phyloP scores from a whole-genome alignment of 2,888 invertebrate genomes.

The Nephrotoma guestfalica region DNA sequence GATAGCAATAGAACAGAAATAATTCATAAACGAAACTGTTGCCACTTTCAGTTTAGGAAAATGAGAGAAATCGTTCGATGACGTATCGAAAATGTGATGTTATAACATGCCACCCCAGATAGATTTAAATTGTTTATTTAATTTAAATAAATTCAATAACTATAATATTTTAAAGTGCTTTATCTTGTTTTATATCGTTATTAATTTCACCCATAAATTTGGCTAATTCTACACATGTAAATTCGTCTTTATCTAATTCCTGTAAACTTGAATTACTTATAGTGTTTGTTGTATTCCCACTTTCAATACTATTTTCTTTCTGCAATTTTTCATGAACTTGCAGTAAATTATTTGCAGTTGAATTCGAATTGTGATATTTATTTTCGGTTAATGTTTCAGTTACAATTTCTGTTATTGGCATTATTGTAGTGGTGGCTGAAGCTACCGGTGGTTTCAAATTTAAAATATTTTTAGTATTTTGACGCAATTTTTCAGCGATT shows the following conservation, averaged over 20 bases:
- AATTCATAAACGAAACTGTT: too few species aligned
- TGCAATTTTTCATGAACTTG: neutral
- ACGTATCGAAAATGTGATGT: too few species aligned
- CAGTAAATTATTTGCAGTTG: neutral
- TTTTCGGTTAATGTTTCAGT: neutral
- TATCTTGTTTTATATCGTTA: constrained; percentile 19
- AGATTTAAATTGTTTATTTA: neutral
- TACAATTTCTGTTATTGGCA: neutral
- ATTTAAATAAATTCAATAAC: neutral
- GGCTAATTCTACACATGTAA: constrained; percentile 51
- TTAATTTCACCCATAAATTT: constrained; percentile 55
- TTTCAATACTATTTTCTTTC: constrained; percentile 10
- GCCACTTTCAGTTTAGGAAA: too few species aligned
- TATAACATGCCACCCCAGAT: too few species aligned
- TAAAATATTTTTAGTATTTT: constrained; percentile 10
- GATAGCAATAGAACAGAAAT: too few species aligned
- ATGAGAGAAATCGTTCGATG: too few species aligned
- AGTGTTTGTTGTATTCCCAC: constrained; percentile 21
- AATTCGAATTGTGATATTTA: neutral
- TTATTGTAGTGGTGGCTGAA: neutral
- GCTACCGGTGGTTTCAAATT: neutral
- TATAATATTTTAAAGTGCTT: neutral
- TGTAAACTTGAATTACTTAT: constrained; percentile 65
- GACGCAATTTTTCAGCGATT: constrained; percentile 13
- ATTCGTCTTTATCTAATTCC: constrained; percentile 51